Evolutionary conservation across 2,888 invertebrate genomes (phyloP).

Genomic region (Itoplectis maculator): DNA sequence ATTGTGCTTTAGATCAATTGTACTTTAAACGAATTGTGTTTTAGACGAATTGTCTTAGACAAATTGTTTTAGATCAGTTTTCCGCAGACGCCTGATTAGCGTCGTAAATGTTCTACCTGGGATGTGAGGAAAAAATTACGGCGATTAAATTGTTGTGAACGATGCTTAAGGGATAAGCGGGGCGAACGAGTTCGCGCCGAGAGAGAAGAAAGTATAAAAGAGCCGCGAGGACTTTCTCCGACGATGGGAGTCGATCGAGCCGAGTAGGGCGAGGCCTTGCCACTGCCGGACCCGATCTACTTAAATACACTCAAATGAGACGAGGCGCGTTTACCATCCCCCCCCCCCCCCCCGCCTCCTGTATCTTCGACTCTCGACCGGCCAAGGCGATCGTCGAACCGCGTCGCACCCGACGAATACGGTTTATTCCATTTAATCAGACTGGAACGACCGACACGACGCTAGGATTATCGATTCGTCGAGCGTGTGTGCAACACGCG

Average conservation of each 20-base stretch:
- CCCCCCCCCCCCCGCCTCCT: too few species aligned
- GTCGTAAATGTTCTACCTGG: too few species aligned
- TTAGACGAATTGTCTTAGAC: too few species aligned
- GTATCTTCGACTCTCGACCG: conserved; percentile 13
- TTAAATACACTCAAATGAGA: conserved; percentile 57
- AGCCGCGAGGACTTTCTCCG: conserved; percentile 60
- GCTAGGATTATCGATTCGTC: conserved; percentile 26
- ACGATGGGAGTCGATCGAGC: conserved; percentile 36
- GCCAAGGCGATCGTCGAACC: not conserved
- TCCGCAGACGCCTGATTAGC: too few species aligned
- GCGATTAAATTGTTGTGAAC: conserved; percentile 37
- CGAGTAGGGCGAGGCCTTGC: conserved; percentile 66
- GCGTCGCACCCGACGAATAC: not conserved
- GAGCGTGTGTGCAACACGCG: not conserved
- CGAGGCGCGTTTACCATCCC: conserved; percentile 39
- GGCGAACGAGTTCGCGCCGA: conserved; percentile 40
- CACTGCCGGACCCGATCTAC: conserved; percentile 59
- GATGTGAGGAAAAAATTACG: not conserved
- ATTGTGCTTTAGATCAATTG: too few species aligned
- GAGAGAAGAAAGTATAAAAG: conserved; percentile 30
- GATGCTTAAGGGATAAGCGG: conserved; percentile 52
- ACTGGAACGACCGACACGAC: conserved; percentile 12
- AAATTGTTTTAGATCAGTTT: too few species aligned
- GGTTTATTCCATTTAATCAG: conserved; percentile 18
- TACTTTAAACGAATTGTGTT: too few species aligned